Percentiles rank a stretch among this genome's conserved stretches.
These are phyloP conservation scores for Thelaira solivaga DNA, from an alignment of 2,888 invertebrate species.

Conservation along the genomic window DNA sequence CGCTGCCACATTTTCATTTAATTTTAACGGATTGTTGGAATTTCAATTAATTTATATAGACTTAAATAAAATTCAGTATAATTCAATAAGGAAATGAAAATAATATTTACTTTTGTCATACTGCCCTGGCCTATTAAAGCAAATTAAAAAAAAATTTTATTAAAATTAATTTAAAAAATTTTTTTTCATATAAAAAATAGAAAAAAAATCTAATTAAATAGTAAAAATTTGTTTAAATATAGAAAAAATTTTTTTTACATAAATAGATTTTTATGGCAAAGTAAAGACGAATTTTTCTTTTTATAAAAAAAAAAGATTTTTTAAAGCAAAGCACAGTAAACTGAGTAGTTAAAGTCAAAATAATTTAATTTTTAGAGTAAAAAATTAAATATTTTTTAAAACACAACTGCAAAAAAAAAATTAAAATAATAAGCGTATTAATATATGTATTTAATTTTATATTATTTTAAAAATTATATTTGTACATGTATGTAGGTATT, in stretches of 20 bases:
- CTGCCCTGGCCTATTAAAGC: conserved; percentile 9
- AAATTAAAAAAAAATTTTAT: conserved; percentile 9
- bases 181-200: background rate
- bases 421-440: conserved; percentile 1
- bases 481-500: background rate
- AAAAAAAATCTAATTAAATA: conserved; percentile 2
- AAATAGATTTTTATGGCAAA: conserved; percentile 3
- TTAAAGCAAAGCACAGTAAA: background rate
- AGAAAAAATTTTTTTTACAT: conserved; percentile 30
- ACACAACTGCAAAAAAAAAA: conserved; percentile 11
- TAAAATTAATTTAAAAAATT: background rate
- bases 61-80: too few relatives aligned
- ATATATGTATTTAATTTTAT: conserved; percentile 6
- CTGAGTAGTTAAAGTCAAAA: background rate
- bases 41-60: too few relatives aligned
- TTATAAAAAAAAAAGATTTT: background rate
- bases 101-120: background rate
- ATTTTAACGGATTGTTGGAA: too few relatives aligned
- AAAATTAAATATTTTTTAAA: conserved; percentile 23
- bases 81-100: too few relatives aligned
- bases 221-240: conserved; percentile 32
- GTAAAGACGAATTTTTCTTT: background rate
- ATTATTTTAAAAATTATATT: background rate
- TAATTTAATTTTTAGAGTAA: background rate
- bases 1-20: too few relatives aligned